phyloP scores from a whole-genome alignment of 2,113 vertebrate genomes.

The Oxyruncus cristatus region DNA sequence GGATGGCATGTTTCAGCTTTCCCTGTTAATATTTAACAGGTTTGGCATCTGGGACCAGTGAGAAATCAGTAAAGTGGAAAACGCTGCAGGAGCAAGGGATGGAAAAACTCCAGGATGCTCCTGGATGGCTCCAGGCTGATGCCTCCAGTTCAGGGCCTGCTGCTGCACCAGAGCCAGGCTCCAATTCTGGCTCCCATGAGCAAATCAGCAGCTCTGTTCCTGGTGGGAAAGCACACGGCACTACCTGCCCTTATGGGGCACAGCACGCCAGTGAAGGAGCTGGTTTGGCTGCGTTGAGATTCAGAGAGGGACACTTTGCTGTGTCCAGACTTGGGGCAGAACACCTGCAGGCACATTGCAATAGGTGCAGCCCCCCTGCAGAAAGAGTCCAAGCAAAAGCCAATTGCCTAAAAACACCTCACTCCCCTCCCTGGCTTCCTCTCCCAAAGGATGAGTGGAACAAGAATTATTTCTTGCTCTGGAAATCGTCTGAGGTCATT shows the following conservation, averaged over 20 bases:
- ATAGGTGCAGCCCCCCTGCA: background rate
- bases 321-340: background rate
- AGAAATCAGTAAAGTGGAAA: background rate
- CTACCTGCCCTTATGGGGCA: too few relatives aligned
- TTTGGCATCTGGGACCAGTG: background rate
- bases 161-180: background rate
- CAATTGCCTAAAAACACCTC: background rate
- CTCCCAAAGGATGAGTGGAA: background rate
- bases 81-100: background rate
- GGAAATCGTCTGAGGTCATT: background rate
- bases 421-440: background rate
- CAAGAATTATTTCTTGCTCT: background rate
- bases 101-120: background rate
- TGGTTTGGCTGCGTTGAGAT: background rate
- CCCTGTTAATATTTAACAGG: conserved; percentile 17
- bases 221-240: fast-evolving
- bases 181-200: background rate
- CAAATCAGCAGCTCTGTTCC: background rate
- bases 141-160: background rate
- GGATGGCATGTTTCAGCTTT: background rate
- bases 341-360: fast-evolving
- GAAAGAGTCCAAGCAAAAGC: background rate
- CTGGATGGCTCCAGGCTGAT: background rate
- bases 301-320: background rate
- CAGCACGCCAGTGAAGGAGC: fast-evolving